Evolutionary conservation across 2,888 invertebrate species (phyloP).

Genomic region (Melanargia galathea): DNA sequence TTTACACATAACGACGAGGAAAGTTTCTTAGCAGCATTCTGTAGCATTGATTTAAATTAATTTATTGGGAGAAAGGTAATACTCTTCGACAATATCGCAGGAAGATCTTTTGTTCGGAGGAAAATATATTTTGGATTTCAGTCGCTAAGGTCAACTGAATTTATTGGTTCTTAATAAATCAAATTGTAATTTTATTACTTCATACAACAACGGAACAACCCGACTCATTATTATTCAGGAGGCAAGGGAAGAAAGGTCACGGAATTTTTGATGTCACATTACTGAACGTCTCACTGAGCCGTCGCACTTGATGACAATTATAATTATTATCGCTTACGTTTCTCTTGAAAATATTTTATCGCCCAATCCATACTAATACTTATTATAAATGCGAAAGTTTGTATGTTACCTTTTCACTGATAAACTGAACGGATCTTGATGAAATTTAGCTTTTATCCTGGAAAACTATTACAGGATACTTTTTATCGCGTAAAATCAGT

Average conservation of each 20-base stretch:
- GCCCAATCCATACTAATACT: no score
- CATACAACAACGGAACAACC: neutral
- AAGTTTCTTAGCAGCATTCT: neutral
- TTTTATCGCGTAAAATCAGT: no score
- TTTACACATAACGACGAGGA: neutral
- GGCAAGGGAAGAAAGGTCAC: neutral
- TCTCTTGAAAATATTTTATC: neutral
- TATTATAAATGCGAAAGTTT: no score
- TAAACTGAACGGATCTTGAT: no score
- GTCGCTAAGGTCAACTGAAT: neutral
- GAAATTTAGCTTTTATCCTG: no score
- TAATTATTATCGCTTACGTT: neutral
- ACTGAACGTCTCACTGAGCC: conserved; percentile 10
- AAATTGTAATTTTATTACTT: conserved; percentile 2
- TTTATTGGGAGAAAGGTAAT: neutral
- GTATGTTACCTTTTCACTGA: no score
- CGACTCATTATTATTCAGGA: conserved; percentile 15
- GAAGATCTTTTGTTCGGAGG: no score
- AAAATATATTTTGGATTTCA: neutral
- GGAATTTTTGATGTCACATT: conserved; percentile 20
- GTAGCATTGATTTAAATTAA: conserved; percentile 5
- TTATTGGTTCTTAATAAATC: neutral
- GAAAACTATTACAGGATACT: no score
- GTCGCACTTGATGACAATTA: conserved; percentile 8
- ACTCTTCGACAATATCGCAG: neutral